Conservation (phyloP, 2,113 vertebrate genomes). For the Ctenodactylus gundi region DNA sequence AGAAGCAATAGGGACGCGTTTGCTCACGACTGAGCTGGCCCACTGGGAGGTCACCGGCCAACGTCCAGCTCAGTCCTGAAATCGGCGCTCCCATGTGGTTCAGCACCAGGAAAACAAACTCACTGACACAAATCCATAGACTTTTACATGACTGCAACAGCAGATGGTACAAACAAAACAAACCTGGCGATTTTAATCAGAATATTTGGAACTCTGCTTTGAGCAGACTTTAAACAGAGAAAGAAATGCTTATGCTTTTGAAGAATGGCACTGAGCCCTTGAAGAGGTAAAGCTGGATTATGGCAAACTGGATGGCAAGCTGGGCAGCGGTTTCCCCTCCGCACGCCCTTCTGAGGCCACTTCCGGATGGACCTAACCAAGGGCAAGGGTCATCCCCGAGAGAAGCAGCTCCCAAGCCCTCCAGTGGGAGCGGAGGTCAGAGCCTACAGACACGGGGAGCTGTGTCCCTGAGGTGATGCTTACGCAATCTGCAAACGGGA, state of each 20-base stretch:
- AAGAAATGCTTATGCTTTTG: slow-evolving; percentile 30
- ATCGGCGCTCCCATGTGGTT: slow-evolving; percentile 25
- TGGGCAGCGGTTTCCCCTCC: not conserved
- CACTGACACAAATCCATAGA: slow-evolving; percentile 48
- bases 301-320: not conserved
- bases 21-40: not conserved
- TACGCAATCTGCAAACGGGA: not conserved
- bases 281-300: not conserved
- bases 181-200: slow-evolving; percentile 69
- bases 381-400: not conserved
- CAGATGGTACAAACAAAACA: slow-evolving; percentile 63
- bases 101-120: slow-evolving; percentile 47
- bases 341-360: not conserved
- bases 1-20: not conserved
- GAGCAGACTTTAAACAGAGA: not conserved
- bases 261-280: not conserved
- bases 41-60: not conserved
- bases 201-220: slow-evolving; percentile 47
- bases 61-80: not conserved
- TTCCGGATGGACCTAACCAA: not conserved
- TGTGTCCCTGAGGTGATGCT: not conserved
- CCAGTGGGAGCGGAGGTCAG: not conserved
- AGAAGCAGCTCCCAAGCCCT: not conserved
- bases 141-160: slow-evolving; percentile 58
- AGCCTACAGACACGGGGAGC: not conserved